phyloP scores from a whole-genome alignment of 1,140 invertebrate genomes.

The Eupristina koningsbergeri region DNA sequence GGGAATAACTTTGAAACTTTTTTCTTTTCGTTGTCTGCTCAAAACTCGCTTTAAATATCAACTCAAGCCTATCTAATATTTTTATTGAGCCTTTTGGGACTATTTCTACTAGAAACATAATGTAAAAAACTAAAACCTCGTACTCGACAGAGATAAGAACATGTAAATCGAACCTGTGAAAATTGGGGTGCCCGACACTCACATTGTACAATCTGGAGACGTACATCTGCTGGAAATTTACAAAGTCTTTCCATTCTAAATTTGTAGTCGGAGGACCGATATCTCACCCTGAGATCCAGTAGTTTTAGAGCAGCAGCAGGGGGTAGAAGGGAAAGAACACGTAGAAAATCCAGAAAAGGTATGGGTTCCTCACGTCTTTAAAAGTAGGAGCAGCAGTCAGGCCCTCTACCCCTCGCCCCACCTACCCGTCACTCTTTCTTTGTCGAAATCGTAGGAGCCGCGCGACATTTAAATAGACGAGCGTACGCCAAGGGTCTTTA shows the following conservation, averaged over 20 bases:
- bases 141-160: no score
- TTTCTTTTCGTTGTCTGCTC: not conserved
- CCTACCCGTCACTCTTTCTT: not conserved
- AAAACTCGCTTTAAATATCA: not conserved
- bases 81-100: not conserved
- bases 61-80: not conserved
- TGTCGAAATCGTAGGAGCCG: not conserved
- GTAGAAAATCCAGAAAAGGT: not conserved
- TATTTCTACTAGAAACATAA: no score
- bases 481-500: not conserved
- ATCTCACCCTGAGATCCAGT: not conserved
- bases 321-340: not conserved
- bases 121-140: no score
- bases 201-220: no score
- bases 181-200: no score
- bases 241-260: not conserved
- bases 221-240: not conserved
- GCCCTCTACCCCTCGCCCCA: no score
- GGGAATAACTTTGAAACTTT: not conserved
- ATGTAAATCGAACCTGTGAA: no score
- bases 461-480: constrained; percentile 23
- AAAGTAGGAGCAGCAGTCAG: no score
- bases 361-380: no score
- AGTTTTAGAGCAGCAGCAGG: not conserved
- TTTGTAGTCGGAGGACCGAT: not conserved